Evolutionary conservation across 2,888 invertebrate genomes (phyloP).

Genomic region (Hypsopygia costalis): DNA sequence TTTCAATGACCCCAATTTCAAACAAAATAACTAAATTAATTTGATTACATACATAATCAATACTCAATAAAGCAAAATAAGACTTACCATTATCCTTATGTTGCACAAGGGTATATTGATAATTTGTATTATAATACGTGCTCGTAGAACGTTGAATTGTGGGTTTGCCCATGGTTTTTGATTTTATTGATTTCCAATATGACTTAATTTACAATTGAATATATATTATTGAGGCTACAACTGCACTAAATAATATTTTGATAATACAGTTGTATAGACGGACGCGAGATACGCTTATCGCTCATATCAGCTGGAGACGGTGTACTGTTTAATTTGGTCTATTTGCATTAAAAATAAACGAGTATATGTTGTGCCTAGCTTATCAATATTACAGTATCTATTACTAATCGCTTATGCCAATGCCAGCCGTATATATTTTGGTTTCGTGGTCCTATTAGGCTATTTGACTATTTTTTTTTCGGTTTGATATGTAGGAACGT

Average conservation of each 20-base stretch:
- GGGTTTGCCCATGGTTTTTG: constrained; percentile 37
- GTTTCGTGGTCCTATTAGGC: too few species aligned
- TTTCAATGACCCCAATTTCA: too few species aligned
- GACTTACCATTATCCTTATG: constrained; percentile 59
- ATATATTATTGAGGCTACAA: neutral
- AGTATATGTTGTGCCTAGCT: neutral
- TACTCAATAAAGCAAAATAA: neutral
- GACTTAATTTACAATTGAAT: neutral
- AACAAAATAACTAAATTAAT: too few species aligned
- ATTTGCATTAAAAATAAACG: constrained; percentile 10
- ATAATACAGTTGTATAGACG: constrained; percentile 9
- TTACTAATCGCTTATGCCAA: neutral
- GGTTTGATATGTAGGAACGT: too few species aligned
- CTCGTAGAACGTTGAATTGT: constrained; percentile 39
- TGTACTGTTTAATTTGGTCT: constrained; percentile 1
- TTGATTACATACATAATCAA: too few species aligned
- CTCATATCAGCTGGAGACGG: constrained; percentile 22
- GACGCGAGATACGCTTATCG: constrained; percentile 30
- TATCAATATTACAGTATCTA: neutral
- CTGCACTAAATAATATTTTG: neutral
- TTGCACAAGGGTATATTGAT: constrained; percentile 56
- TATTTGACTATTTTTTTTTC: too few species aligned
- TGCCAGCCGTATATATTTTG: too few species aligned
- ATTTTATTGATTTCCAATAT: neutral
- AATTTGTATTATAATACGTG: constrained; percentile 61